phyloP scores from a whole-genome alignment of 2,888 invertebrate species.

The Drosophila diplacantha region DNA sequence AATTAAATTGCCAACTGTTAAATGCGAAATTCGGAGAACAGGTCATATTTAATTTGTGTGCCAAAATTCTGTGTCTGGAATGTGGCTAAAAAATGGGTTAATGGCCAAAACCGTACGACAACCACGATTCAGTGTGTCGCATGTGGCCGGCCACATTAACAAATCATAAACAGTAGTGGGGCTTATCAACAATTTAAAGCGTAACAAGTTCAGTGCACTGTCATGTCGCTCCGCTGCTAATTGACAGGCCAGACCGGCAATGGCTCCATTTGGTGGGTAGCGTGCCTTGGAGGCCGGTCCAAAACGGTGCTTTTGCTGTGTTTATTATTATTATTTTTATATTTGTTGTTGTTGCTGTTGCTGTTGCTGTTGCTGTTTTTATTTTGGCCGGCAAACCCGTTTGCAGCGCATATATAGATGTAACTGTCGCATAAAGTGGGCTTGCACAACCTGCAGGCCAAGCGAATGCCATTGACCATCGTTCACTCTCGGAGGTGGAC shows the following conservation, averaged over 20 bases:
- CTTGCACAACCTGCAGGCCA: constrained; percentile 25
- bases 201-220: constrained; percentile 66
- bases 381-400: constrained; percentile 46
- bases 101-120: constrained; percentile 25
- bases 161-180: constrained; percentile 47
- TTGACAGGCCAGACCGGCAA: constrained; percentile 50
- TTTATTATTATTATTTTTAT: constrained; percentile 20
- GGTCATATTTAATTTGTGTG: constrained; percentile 5
- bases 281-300: constrained; percentile 42
- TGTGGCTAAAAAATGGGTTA: constrained; percentile 25
- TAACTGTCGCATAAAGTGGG: constrained; percentile 39
- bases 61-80: constrained; percentile 4
- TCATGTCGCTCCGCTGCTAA: constrained; percentile 48
- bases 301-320: constrained; percentile 42
- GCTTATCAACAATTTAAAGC: constrained; percentile 40
- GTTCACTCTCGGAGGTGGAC: constrained; percentile 4
- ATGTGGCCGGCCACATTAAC: constrained; percentile 36
- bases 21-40: neutral
- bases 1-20: constrained; percentile 6
- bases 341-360: neutral
- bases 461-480: constrained; percentile 47
- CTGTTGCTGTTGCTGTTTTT: neutral
- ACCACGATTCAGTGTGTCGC: constrained; percentile 48
- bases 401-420: constrained; percentile 38
- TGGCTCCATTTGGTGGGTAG: constrained; percentile 55